Conservation (phyloP, 2,113 vertebrate genomes). For the Trematocara stigmaticum region DNA sequence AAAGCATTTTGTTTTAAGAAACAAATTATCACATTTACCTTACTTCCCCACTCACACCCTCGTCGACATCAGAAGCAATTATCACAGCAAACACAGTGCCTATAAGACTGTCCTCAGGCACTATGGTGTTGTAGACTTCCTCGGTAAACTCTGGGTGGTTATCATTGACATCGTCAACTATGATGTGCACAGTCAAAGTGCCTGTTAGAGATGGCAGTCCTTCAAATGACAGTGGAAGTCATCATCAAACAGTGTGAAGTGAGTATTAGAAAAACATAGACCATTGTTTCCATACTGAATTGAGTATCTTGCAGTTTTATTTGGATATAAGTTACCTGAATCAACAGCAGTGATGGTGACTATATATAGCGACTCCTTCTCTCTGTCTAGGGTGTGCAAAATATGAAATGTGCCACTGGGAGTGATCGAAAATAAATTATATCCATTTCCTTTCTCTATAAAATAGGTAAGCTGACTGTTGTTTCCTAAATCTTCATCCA, state of each 20-base stretch:
- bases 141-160: conserved; percentile 64
- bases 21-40: conserved; percentile 36
- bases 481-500: conserved; percentile 53
- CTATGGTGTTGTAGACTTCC: conserved; percentile 49
- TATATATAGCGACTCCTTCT: conserved; percentile 36
- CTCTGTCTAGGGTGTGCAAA: conserved; percentile 58
- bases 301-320: not conserved
- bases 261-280: not conserved
- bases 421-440: conserved; percentile 38
- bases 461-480: conserved; percentile 53
- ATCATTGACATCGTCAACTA: conserved; percentile 75
- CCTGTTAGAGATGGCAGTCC: conserved; percentile 67
- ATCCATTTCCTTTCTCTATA: conserved; percentile 14
- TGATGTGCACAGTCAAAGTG: conserved; percentile 58
- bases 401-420: conserved; percentile 41
- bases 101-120: conserved; percentile 63
- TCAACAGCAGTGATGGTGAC: conserved; percentile 65
- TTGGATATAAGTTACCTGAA: conserved; percentile 57
- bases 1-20: not conserved
- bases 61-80: conserved; percentile 64
- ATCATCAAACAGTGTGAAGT: not conserved
- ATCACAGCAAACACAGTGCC: conserved; percentile 66
- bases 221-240: conserved; percentile 17
- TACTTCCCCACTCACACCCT: conserved; percentile 62
- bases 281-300: not conserved